A percentile compares a stretch with the other conserved stretches of the same genome.
Conservation (phyloP, 1,140 invertebrate genomes). For the Sycobia sp. region DNA sequence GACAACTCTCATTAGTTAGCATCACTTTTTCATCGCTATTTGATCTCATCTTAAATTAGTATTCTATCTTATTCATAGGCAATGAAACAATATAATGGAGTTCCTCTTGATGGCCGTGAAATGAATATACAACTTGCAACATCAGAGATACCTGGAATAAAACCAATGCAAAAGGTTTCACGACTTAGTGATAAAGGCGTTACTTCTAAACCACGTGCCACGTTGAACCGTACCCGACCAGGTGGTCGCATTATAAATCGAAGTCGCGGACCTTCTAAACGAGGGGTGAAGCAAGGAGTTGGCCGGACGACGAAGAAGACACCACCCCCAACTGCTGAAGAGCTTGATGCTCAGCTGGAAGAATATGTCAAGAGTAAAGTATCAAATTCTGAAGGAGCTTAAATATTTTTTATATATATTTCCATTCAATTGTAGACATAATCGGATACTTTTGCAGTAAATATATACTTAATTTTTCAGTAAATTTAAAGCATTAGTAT, state of each 20-base stretch:
- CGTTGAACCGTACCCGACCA: conserved; percentile 3
- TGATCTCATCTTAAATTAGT: no score
- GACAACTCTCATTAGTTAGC: no score
- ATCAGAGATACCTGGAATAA: conserved; percentile 68
- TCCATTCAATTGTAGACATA: no score
- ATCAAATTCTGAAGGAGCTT: conserved; percentile 25
- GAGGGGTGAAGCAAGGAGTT: not conserved
- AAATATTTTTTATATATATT: conserved; percentile 13
- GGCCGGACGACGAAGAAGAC: conserved; percentile 41
- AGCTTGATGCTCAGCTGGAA: conserved; percentile 92
- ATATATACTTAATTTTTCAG: no score
- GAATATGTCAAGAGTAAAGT: conserved; percentile 78
- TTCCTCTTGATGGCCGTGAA: conserved; percentile 90
- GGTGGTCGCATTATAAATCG: not conserved
- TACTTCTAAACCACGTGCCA: conserved; percentile 18
- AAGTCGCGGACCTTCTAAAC: conserved; percentile 5
- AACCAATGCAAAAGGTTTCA: conserved; percentile 48
- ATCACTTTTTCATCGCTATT: no score
- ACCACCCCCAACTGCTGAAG: conserved; percentile 81
- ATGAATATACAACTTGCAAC: conserved; percentile 94
- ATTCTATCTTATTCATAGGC: no score
- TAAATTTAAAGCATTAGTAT: no score
- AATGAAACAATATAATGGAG: conserved; percentile 98
- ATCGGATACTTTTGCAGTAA: no score
- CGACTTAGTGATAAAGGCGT: conserved; percentile 46